Conservation (phyloP, 2,888 invertebrate genomes). For the Tiphia femorata region DNA sequence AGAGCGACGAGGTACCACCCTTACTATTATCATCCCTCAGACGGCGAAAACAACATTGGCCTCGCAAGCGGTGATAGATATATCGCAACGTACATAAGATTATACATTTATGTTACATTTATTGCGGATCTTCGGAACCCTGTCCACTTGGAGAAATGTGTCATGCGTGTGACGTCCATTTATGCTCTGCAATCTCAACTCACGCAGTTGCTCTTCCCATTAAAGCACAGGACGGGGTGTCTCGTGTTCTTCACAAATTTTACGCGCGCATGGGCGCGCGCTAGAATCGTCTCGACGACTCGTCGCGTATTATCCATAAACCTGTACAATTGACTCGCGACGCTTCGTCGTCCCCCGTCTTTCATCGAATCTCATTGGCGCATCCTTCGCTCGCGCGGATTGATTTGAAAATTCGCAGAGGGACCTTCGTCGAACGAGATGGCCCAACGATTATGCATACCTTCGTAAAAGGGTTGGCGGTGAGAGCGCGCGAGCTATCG, state of each 20-base stretch:
- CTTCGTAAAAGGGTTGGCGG: neutral
- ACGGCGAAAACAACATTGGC: constrained; percentile 39
- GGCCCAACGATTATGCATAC: neutral
- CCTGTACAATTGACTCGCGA: too few relatives aligned
- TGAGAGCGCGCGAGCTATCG: constrained; percentile 14
- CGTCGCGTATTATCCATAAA: too few relatives aligned
- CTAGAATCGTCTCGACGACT: too few relatives aligned
- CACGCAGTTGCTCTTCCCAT: neutral
- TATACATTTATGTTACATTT: constrained; percentile 64
- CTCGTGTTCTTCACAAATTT: too few relatives aligned
- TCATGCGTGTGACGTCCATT: constrained; percentile 6
- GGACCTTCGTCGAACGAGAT: neutral
- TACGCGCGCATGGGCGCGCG: too few relatives aligned
- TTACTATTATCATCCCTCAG: neutral
- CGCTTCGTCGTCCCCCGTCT: neutral
- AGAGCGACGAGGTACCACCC: neutral
- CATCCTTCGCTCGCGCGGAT: neutral
- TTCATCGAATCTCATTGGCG: neutral
- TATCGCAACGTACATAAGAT: constrained; percentile 56
- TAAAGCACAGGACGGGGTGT: too few relatives aligned
- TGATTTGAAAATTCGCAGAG: neutral
- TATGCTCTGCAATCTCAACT: neutral
- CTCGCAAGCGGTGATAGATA: constrained; percentile 43
- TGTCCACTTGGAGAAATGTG: constrained; percentile 49
- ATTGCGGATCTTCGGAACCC: constrained; percentile 60